Evolutionary conservation across 1,140 invertebrate species (phyloP).

Genomic region (Trichonephila inaurata): DNA sequence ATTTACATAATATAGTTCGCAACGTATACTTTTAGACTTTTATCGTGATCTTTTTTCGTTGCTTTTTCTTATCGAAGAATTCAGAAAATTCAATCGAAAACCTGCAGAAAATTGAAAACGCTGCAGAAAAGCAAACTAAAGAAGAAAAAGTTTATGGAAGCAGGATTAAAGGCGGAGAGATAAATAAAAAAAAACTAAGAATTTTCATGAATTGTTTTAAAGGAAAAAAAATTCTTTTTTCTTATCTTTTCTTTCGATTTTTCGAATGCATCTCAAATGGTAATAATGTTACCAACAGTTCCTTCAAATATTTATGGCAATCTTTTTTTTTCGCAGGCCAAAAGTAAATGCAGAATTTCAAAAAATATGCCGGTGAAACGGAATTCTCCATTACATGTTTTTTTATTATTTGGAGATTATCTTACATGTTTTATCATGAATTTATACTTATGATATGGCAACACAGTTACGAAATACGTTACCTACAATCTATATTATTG

Average conservation of each 20-base stretch:
- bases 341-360: too few species aligned
- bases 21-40: background rate
- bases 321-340: too few species aligned
- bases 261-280: too few species aligned
- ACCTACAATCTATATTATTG: too few species aligned
- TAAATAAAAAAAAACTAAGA: background rate
- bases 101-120: background rate
- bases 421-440: too few species aligned
- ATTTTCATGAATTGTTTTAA: background rate
- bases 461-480: too few species aligned
- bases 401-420: too few species aligned
- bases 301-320: too few species aligned
- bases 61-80: background rate
- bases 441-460: too few species aligned
- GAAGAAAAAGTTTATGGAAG: background rate
- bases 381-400: too few species aligned
- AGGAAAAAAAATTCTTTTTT: background rate
- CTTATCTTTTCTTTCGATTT: background rate
- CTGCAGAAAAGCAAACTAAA: background rate
- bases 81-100: background rate
- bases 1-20: constrained; percentile 4
- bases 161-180: background rate
- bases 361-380: too few species aligned
- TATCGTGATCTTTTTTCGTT: background rate
- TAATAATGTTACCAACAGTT: too few species aligned